These are phyloP conservation scores for Drepanosiphum platanoidis DNA, from an alignment of 2,888 invertebrate species.

Conservation along the genomic window DNA sequence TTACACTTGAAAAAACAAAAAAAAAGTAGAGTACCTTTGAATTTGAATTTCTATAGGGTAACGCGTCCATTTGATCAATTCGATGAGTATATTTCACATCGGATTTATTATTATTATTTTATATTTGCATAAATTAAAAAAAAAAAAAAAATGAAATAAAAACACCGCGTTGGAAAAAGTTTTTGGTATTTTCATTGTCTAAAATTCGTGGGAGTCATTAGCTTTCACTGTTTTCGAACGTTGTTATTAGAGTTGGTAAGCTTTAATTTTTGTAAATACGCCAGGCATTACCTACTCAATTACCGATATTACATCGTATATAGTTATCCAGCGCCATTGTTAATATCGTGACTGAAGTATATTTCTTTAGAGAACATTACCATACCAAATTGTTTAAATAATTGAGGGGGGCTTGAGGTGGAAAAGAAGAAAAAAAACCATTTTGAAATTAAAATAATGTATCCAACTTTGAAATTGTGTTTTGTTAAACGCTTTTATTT, in stretches of 20 bases:
- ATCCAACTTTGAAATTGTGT: no score
- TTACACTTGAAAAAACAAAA: neutral
- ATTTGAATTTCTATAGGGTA: neutral
- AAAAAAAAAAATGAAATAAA: no score
- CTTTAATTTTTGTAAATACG: slow-evolving; percentile 7
- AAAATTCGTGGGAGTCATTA: neutral
- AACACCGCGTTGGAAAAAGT: neutral
- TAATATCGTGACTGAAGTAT: neutral
- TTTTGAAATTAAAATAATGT: no score
- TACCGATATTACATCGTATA: neutral
- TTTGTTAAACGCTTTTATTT: no score
- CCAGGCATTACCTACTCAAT: no score
- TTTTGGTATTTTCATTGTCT: neutral
- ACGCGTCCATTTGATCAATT: neutral
- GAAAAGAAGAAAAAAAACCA: no score
- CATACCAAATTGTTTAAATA: neutral
- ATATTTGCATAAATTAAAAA: slow-evolving; percentile 16
- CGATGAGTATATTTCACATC: neutral
- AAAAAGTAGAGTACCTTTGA: slow-evolving; percentile 7
- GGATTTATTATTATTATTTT: neutral
- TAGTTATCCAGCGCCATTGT: neutral
- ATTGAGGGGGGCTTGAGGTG: no score
- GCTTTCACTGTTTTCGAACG: slow-evolving; percentile 17
- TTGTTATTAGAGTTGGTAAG: neutral
- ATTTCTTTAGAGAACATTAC: neutral